phyloP scores from a whole-genome alignment of 2,797 vertebrate genomes.

The Catharus ustulatus region DNA sequence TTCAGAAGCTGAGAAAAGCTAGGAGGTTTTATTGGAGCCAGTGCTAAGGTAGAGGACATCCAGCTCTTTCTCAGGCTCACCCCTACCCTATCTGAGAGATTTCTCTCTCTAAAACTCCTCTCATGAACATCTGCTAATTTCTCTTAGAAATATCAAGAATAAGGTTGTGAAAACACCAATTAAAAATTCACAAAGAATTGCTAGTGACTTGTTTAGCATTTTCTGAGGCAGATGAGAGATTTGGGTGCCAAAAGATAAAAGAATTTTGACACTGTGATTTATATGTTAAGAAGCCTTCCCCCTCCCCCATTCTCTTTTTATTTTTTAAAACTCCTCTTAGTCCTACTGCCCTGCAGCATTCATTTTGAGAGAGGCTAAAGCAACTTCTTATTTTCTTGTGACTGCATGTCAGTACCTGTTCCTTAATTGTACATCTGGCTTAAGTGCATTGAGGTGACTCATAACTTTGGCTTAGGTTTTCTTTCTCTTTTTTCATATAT shows the following conservation, averaged over 20 bases:
- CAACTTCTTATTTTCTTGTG: slow-evolving; percentile 14
- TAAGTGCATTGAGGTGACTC: slow-evolving; percentile 45
- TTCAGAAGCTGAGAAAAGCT: neutral
- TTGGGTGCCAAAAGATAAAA: slow-evolving; percentile 69
- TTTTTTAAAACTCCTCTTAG: slow-evolving; percentile 50
- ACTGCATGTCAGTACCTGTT: slow-evolving; percentile 31
- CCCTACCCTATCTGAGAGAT: neutral
- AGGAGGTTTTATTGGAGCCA: neutral
- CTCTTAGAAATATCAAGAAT: slow-evolving; percentile 48
- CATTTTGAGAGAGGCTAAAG: slow-evolving; percentile 49
- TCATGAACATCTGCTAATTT: slow-evolving; percentile 58
- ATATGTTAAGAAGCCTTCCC: slow-evolving; percentile 47
- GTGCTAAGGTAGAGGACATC: neutral
- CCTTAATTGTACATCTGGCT: slow-evolving; percentile 40
- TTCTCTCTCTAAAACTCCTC: neutral
- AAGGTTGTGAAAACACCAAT: slow-evolving; percentile 70
- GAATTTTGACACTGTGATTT: slow-evolving; percentile 70
- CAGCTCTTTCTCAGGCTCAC: neutral
- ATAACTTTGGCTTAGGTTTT: neutral
- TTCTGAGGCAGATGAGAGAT: slow-evolving; percentile 63
- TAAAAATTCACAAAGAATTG: slow-evolving; percentile 71
- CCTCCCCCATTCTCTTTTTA: slow-evolving; percentile 38
- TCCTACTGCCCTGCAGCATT: slow-evolving; percentile 59
- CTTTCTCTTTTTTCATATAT: slow-evolving; percentile 39
- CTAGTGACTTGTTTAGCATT: slow-evolving; percentile 54